phyloP scores from a whole-genome alignment of 2,888 invertebrate species.

The Andricus curvator region DNA sequence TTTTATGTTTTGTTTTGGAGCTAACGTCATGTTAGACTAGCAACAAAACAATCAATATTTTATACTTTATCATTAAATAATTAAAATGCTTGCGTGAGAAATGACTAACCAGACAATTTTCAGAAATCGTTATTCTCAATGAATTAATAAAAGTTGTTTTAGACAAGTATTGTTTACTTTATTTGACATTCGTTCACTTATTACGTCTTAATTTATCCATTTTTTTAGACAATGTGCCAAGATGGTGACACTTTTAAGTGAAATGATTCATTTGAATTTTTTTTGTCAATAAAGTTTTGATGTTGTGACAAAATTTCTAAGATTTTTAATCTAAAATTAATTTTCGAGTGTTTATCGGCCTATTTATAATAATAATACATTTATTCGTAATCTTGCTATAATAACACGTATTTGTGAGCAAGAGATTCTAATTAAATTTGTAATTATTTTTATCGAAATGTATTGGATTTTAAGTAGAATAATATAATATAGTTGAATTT shows the following conservation, averaged over 20 bases:
- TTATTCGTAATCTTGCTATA: too few relatives aligned
- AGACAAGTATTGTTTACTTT: conserved; percentile 18
- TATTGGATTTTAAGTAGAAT: too few relatives aligned
- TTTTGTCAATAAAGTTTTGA: background rate
- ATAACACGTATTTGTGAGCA: too few relatives aligned
- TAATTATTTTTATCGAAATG: too few relatives aligned
- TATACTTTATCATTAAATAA: conserved; percentile 6
- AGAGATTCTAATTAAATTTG: too few relatives aligned
- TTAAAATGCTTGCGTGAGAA: background rate
- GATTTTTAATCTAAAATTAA: too few relatives aligned
- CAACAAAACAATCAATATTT: conserved; percentile 19
- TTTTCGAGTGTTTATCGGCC: too few relatives aligned
- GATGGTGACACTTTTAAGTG: background rate
- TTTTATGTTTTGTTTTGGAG: conserved; percentile 23
- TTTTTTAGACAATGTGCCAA: background rate
- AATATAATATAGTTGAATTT: too few relatives aligned
- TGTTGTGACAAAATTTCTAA: background rate
- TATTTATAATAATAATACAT: too few relatives aligned
- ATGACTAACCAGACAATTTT: background rate
- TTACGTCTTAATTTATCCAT: background rate
- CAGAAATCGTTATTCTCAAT: background rate
- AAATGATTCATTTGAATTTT: conserved; percentile 23
- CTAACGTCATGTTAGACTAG: background rate
- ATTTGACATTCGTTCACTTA: background rate
- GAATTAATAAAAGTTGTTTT: background rate